phyloP scores from a whole-genome alignment of 1,140 invertebrate species.

The Acromyrmex heyeri region DNA sequence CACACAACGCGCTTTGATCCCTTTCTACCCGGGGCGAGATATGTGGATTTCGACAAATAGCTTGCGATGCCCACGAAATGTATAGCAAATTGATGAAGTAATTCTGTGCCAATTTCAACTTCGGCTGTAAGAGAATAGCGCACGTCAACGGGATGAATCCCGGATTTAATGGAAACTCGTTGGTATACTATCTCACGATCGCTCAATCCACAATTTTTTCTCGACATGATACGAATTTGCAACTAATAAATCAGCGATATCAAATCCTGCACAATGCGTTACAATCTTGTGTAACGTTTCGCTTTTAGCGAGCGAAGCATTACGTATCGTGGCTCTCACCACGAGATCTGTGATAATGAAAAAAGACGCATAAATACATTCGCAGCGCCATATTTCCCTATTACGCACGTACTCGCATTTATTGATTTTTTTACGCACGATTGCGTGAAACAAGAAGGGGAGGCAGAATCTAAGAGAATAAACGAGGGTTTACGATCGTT shows the following conservation, averaged over 20 bases:
- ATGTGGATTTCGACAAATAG: slow-evolving; percentile 3
- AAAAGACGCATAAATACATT: neutral
- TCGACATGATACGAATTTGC: slow-evolving; percentile 24
- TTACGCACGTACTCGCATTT: slow-evolving; percentile 13
- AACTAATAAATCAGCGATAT: slow-evolving; percentile 43
- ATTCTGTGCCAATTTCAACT: slow-evolving; percentile 39
- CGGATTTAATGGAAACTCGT: slow-evolving; percentile 36
- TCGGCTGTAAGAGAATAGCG: slow-evolving; percentile 13
- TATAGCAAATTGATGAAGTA: slow-evolving; percentile 25
- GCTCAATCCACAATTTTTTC: slow-evolving; percentile 21
- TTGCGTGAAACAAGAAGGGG: no score
- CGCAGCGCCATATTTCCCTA: slow-evolving; percentile 1
- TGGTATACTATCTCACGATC: slow-evolving; percentile 24
- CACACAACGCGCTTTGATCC: neutral
- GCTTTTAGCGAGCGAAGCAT: slow-evolving; percentile 5
- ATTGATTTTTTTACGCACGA: slow-evolving; percentile 29
- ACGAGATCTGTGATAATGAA: slow-evolving; percentile 1
- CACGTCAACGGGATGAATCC: slow-evolving; percentile 8
- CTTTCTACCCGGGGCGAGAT: neutral
- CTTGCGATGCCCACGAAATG: slow-evolving; percentile 8
- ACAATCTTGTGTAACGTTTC: neutral
- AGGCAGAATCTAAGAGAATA: neutral
- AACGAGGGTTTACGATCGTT: slow-evolving; percentile 44
- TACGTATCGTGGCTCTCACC: neutral
- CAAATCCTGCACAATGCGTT: neutral